phyloP scores from a whole-genome alignment of 2,797 vertebrate genomes.

The Sphaeramia orbicularis region DNA sequence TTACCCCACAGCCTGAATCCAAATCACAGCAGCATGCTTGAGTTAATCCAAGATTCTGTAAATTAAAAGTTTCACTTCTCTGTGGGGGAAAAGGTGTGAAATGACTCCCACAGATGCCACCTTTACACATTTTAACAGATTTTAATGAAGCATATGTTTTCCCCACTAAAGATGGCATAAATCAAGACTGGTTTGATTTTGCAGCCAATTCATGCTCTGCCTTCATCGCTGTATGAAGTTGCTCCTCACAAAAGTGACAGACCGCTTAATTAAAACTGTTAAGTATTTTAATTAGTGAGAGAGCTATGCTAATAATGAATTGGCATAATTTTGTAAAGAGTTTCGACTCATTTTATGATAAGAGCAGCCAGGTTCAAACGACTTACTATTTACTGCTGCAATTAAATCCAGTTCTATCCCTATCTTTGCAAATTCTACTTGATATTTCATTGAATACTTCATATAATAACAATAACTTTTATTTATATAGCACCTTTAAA shows the following conservation, averaged over 20 bases:
- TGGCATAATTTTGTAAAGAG: conserved; percentile 48
- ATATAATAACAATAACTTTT: too few species aligned
- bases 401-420: too few species aligned
- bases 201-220: conserved; percentile 67
- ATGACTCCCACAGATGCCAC: conserved; percentile 58
- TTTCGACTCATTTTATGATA: conserved; percentile 1
- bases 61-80: conserved; percentile 57
- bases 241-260: conserved; percentile 64
- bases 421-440: too few species aligned
- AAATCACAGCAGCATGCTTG: conserved; percentile 4
- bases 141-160: conserved; percentile 86
- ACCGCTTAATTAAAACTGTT: conserved; percentile 68
- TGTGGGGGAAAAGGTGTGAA: conserved; percentile 56
- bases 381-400: too few species aligned
- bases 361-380: too few species aligned
- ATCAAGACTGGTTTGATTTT: conserved; percentile 51
- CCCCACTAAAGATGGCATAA: conserved; percentile 61
- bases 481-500: too few species aligned
- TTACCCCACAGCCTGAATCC: conserved; percentile 1
- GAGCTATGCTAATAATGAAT: conserved; percentile 57
- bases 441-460: too few species aligned
- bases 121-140: conserved; percentile 73
- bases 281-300: conserved; percentile 62
- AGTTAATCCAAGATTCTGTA: conserved; percentile 42
- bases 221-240: conserved; percentile 52